Base-by-base conservation (phyloP, 1,140 invertebrate species). In the Oncopeltus fasciatus region DNA sequence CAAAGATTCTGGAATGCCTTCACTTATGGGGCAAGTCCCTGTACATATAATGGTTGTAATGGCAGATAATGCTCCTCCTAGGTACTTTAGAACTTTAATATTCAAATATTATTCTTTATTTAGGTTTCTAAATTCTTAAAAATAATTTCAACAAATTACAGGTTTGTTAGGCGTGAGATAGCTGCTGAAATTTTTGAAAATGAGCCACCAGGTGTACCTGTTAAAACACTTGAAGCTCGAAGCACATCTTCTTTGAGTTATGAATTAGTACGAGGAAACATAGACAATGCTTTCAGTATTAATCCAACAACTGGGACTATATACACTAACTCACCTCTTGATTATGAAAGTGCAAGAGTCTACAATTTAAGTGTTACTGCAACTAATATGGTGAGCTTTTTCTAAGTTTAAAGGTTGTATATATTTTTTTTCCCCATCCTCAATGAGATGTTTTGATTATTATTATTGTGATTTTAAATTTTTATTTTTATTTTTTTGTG, bases 1-100 rank as follows among this genome's bases (percentile, higher is more conserved):
- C 1, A 80, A 80, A 5, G 90, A 93, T 71, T 81, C 85, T 66
- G 91, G 91, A 12, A 81, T 80, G 16, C 85, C 86, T 11, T 78
- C 87, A 0, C 73, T 88, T 21, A 80, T 83, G 16, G 82, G 85
- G 59, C 86, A 86, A 27, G 79, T 92, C 18, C 87, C 87, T 20
- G 87, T 95, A 1, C 88, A 91, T 70, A 85, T 95, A 16, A 79
- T 85, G 70, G 79, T 95, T 11, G 90, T 89, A 0, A 89, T 92
- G 79, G 87, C 90, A 0, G 88, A 91, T 68, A 90, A 92, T 72
- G 85, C 89, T 59, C 87, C 90, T 20, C 93, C 93, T 1, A 82
- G 81, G 75, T 80, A 69, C n/a, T n/a, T 26, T 49, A 31, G 18
- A n/a, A 29, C 18, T 47, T 18, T 62, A 27, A 57, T n/a, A n/a